These are phyloP conservation scores for Ictidomys tridecemlineatus DNA, from an alignment of 2,113 vertebrate genomes.

Conservation along the genomic window DNA sequence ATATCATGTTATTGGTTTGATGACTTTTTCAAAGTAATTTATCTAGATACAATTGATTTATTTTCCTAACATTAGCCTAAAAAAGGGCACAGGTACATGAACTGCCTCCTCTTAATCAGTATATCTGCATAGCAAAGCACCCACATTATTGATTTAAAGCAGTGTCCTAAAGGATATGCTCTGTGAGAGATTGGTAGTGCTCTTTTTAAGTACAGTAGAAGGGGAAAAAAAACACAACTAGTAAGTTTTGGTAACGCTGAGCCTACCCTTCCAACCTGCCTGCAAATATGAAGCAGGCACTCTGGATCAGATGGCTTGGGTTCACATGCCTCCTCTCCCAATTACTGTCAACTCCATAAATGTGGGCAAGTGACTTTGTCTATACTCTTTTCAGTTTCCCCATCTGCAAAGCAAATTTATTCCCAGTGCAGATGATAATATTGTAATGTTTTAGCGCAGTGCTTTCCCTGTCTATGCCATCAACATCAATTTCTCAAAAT, in stretches of 20 bases:
- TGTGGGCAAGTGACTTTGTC: background rate
- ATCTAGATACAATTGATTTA: background rate
- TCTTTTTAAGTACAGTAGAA: background rate
- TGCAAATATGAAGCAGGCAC: background rate
- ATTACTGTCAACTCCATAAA: background rate
- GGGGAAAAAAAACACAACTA: background rate
- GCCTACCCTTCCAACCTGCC: fast-evolving
- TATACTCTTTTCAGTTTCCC: background rate
- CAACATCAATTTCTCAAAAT: background rate
- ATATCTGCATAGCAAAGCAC: background rate
- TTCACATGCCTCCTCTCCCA: background rate
- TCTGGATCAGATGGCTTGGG: background rate
- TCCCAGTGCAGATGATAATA: background rate
- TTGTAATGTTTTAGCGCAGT: background rate
- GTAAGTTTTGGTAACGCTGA: background rate
- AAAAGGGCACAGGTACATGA: background rate
- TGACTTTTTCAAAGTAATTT: background rate
- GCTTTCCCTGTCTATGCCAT: background rate
- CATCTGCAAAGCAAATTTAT: background rate
- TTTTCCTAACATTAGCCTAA: background rate
- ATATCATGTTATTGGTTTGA: background rate
- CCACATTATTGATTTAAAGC: background rate
- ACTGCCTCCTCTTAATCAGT: background rate
- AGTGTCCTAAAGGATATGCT: background rate
- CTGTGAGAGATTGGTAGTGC: background rate